Base-by-base conservation (phyloP, 2,888 invertebrate species). In the Leucozona laternaria region DNA sequence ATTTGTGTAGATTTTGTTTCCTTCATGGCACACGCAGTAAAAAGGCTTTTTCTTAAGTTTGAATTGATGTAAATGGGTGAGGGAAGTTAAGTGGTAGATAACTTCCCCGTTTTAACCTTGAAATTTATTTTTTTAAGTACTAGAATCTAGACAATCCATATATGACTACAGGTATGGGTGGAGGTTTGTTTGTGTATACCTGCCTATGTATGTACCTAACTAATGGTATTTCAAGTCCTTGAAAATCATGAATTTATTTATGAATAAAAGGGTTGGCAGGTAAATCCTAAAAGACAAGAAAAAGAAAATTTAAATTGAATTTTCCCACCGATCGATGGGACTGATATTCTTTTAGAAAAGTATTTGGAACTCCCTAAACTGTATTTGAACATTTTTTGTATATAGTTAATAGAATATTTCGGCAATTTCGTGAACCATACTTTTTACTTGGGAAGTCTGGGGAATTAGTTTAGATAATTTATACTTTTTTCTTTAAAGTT, bases 1-100 rank as follows among this genome's bases (percentile, higher is more conserved):
- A 53, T 25, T n/a, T 31, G 57, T 57, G 57, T 31, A 17, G 31
- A 31, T 57, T 31, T 31, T 4, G 11, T 10, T 34, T 57, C 28
- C 11, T 11, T 17, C 31, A 55, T n/a, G 11, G 17, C n/a, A 17
- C 57, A 57, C n/a, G 57, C 57, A 25, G 10, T 31, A 17, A 57
- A 57, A 31, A 57, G 17, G 31, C 17, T 57, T 57, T 57, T 34
- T 57, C 31, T 31, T 57, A 57, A 31, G 17, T 31, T 17, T 25
- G 25, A 25, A 31, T 31, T 34, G 31, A 57, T 34, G 31, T 17
- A 34, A 57, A 57, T 57, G 15, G 57, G 31, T 17, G 31, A 31
- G 57, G 5, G 2, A 31, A 17, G 17, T 17, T 31, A 31, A 57
- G 57, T 57, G 31, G 31, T 6, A 57, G 17, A 57, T 11, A 57